Evolutionary conservation across 2,888 invertebrate genomes (phyloP), one percentile per base, ranked within the genome.

Genomic region (Philereme transversata): DNA sequence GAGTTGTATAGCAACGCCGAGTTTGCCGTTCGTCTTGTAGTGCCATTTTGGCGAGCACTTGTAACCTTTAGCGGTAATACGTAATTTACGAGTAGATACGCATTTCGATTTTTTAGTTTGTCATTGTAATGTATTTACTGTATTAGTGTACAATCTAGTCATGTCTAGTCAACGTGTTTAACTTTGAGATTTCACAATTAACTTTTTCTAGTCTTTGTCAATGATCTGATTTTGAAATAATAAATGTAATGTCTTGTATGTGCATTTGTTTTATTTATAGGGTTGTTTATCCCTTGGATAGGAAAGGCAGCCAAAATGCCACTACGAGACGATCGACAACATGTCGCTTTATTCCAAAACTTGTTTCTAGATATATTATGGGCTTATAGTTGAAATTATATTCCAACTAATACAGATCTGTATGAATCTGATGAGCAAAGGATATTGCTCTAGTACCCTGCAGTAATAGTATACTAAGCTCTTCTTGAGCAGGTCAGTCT

Each of bases 11-110:
- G 84, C 82, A 78, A 78, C 76, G 78, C 84, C 81, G 75, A 81
- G 80, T 61, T 60, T 64, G 83, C 81, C 86, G 86, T 79, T 88
- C 90, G 92, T 92, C 91, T 92, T 91, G 91, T 91, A 91, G 88
- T 81, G 90, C 86, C 88, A 84, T 79, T 72, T 85, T 86, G 87
- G 86, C 86, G 77, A 78, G 77, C 83, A 81, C 79, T 77, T 77
- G 74, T 71, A 57, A 70, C 60, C 79, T 67, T 72, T 75, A 78
- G 78, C 77, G 80, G 74, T 71, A 68, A 67, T 53, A 67, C 69
- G 74, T 74, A 61, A 56, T 58, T 73, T 73, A 56, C 45, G 55
- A 59, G 47, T 59, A 71, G 70, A 79, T 72, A 74, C 76, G 79
- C 81, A 80, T 82, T 81, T 81, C 67, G 64, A 74, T 65, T 62